A percentile compares a stretch with the other conserved stretches of the same genome.
Evolutionary conservation across 2,888 invertebrate species (phyloP).

Genomic region (Eristalinus sepulchralis): DNA sequence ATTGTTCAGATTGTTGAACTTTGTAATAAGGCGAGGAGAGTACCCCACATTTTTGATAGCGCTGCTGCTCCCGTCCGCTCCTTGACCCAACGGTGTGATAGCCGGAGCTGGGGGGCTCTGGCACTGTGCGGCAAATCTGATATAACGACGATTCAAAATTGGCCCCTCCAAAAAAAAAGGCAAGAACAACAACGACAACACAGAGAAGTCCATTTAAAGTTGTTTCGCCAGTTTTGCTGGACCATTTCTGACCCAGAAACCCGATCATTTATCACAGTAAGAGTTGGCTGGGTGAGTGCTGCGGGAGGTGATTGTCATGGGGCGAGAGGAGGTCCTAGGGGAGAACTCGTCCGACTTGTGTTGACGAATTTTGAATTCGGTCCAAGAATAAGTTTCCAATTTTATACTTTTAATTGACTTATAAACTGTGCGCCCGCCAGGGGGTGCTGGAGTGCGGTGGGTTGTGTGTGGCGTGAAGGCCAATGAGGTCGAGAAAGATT

Average conservation of each 20-base stretch:
- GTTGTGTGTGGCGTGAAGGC: neutral
- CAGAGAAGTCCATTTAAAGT: constrained; percentile 61
- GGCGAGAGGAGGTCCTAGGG: neutral
- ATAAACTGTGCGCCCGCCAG: constrained; percentile 44
- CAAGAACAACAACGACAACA: constrained; percentile 48
- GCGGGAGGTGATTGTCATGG: neutral
- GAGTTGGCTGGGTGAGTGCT: neutral
- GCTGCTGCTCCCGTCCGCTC: constrained; percentile 11
- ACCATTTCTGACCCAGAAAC: constrained; percentile 55
- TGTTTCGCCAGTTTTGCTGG: constrained; percentile 51
- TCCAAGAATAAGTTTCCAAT: constrained; percentile 57
- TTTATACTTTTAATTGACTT: constrained; percentile 66
- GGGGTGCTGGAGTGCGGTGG: neutral
- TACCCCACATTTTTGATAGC: constrained; percentile 58
- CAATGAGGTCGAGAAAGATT: constrained; percentile 49
- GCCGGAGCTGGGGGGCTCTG: neutral
- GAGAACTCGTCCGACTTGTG: constrained; percentile 16
- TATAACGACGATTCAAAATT: neutral
- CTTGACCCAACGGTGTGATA: constrained; percentile 51
- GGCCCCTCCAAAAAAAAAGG: neutral
- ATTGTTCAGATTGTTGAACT: constrained; percentile 68
- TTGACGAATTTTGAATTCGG: constrained; percentile 63
- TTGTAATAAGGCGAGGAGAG: constrained; percentile 16
- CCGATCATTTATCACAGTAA: constrained; percentile 54
- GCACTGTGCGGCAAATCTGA: constrained; percentile 8